Evolutionary conservation across 1,140 invertebrate species (phyloP), one percentile per base, ranked within the genome.

Genomic region (Anthonomus grandis): DNA sequence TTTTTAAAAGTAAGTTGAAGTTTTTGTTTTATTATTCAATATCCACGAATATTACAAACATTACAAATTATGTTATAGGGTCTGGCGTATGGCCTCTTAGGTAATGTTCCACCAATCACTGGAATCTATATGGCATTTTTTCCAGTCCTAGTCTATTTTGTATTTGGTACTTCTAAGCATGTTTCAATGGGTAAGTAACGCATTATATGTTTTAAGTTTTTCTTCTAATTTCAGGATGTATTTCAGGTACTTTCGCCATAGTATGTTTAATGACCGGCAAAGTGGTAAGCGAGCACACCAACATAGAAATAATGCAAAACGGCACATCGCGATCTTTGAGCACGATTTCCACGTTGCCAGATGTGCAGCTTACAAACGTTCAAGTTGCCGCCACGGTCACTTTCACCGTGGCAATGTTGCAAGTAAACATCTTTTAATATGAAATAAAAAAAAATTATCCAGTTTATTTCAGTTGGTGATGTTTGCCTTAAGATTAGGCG

Each of bases 41-140:
- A n/a, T n/a, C n/a, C n/a, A n/a, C n/a, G n/a, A n/a, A n/a, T n/a
- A n/a, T n/a, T n/a, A n/a, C n/a, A n/a, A n/a, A n/a, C n/a, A n/a
- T n/a, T n/a, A n/a, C n/a, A n/a, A n/a, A n/a, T n/a, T n/a, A n/a
- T n/a, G n/a, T 75, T 76, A 19, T 68, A 91, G 69, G 91, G 93
- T 54, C 91, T 96, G 87, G 92, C 91, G 0, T 97, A 97, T 76
- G 91, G 91, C 5, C 74, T 97, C 46, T 72, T 97, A 38, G 91
- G 89, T 0, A 87, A 88, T 57, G 84, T 96, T 1, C 86, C 89
- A 0, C 89, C 95, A 0, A 87, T 96, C 23, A 83, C 88, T 50
- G 95, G 95, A 4, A 82, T 98, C 2, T 97, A 97, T 73, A 94
- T 95, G 82, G 93, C 93, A 0, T 92, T 97, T 65, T 95, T 97